Evolutionary conservation across 2,113 vertebrate genomes (phyloP), one percentile per base, ranked within the genome.

Genomic region (Etheostoma spectabile): DNA sequence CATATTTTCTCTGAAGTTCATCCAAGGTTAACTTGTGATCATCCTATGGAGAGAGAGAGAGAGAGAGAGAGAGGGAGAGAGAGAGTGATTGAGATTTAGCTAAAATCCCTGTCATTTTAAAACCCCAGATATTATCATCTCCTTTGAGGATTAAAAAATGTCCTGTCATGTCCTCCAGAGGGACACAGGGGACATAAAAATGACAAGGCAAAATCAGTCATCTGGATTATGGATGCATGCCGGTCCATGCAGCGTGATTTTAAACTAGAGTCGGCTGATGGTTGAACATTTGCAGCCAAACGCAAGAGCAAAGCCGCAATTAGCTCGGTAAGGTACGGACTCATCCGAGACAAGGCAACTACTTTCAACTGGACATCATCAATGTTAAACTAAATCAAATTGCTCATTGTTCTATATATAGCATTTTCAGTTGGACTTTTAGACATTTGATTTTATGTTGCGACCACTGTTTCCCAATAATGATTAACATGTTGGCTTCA

Each of bases 1-100:
- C 97, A 0, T 98, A 99, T 95, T 99, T 99, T 79, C 95, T 95
- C 85, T 98, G 96, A 87, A 99, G 96, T 85, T 99, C 98, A 78
- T 99, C 98, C 76, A 99, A 88, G 87, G 95, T 97, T 81, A 99
- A 93, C 87, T 99, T 99, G 91, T 99, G 98, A 79, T 99, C 98
- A 69, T 99, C 98, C 98, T 99, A 82, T 62, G 87, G 62, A 57
- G 27, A 66, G n/a, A 72, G 13, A 67, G 42, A 77, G 14, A 53
- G 33, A 82, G 24, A 48, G 45, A 53, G 56, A 67, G 42, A 67
- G 49, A 66, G 52, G 63, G 46, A 69, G 63, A 75, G 53, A 74
- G 74, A 85, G 79, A 66, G 38, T 10, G 38, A 42, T 3, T 11
- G 38, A 42, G 38, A 42, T 42, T 42, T 2, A 68, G 42, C 13